Evolutionary conservation across 2,888 invertebrate genomes (phyloP).

Genomic region (Mythimna albipuncta): DNA sequence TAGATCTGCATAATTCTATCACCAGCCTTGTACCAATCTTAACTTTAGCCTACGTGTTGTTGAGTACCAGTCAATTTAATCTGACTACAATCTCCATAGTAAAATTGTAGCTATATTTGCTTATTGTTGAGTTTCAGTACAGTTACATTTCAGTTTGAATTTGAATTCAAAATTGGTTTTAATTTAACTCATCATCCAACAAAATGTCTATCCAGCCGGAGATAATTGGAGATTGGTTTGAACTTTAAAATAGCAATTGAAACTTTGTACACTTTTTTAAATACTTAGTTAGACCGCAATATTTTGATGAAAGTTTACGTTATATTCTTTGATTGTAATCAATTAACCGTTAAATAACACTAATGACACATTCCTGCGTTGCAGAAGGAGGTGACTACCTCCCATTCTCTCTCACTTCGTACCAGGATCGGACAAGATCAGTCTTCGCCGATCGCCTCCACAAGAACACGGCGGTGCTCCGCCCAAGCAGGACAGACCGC

Average conservation of each 20-base stretch:
- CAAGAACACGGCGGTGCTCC: too few relatives aligned
- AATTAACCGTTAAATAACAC: too few relatives aligned
- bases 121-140: neutral
- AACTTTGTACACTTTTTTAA: neutral
- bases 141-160: conserved; percentile 10
- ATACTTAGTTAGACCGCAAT: neutral
- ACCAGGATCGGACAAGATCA: too few relatives aligned
- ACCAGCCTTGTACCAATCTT: neutral
- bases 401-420: too few relatives aligned
- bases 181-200: conserved; percentile 9
- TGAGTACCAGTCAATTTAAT: conserved; percentile 22
- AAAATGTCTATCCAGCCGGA: neutral
- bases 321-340: too few relatives aligned
- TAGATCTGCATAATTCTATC: conserved; percentile 9
- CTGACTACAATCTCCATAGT: conserved; percentile 26
- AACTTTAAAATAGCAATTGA: neutral
- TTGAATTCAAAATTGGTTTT: conserved; percentile 14
- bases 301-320: too few relatives aligned
- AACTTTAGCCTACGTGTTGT: conserved; percentile 4
- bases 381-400: too few relatives aligned
- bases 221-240: neutral
- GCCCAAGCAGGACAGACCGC: too few relatives aligned
- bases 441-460: too few relatives aligned
- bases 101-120: conserved; percentile 26
- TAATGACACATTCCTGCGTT: too few relatives aligned